Base-by-base conservation (phyloP, 2,888 invertebrate genomes). In the Eupithecia inturbata region DNA sequence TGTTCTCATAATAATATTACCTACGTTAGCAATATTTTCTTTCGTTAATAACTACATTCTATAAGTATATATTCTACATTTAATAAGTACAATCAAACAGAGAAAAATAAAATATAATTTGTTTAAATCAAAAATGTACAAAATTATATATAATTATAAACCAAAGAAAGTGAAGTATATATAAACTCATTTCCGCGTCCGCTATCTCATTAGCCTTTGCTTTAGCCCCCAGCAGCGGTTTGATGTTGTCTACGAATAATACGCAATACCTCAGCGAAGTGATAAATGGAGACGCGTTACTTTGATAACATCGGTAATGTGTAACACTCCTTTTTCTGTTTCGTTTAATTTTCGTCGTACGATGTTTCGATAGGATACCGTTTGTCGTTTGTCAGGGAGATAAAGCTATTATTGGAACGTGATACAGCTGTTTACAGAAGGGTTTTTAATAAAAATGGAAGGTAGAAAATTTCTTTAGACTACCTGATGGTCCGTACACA, bases 261-360 rank as follows among this genome's bases (percentile, higher is more conserved):
- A 88, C 85, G 87, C 81, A 85, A 86, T 87, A 86, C 85, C 82
- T 88, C 87, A 86, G 83, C 74, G 60, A 72, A 77, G 83, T 88
- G 89, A 90, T 88, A 87, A 88, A 90, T 88, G 86, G 81, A 79
- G 82, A 84, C 82, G 82, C 84, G 85, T 88, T 87, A 84, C 82
- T 70, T 81, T 84, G 88, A 89, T 88, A 87, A 83, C 87, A 82
- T 83, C 74, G 77, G 84, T 84, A 83, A 88, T 86, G 83, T 81
- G 83, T 86, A 84, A 80, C 79, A 73, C 80, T 76, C 78, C 80
- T 83, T 83, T 84, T 82, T 83, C 78, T 77, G 36, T 84, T 82
- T 75, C 28, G 69, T 72, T 73, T 75, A 72, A 78, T 76, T 75
- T 68, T 72, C 67, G 28, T 45, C 22, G 67, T 73, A 67, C 45